phyloP scores from a whole-genome alignment of 2,888 invertebrate species.

The Harmothoe impar region DNA sequence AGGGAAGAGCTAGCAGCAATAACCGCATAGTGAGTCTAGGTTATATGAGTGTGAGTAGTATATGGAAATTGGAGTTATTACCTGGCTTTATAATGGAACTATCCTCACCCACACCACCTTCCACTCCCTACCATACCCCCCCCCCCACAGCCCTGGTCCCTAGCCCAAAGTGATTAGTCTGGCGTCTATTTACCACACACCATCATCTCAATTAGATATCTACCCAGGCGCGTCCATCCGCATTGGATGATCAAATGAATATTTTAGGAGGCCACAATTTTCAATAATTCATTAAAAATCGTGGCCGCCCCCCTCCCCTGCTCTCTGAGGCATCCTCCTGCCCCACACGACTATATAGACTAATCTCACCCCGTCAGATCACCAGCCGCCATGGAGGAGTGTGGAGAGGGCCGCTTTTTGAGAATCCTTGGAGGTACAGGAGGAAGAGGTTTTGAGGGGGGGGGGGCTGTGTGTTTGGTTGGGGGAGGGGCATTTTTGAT shows the following conservation, averaged over 20 bases:
- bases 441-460: too few relatives aligned
- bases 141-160: neutral
- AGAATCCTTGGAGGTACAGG: too few relatives aligned
- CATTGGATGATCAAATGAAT: constrained; percentile 36
- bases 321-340: constrained; percentile 12
- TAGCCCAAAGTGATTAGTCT: neutral
- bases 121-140: neutral
- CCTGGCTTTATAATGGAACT: too few relatives aligned
- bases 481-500: too few relatives aligned
- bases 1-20: too few relatives aligned
- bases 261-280: neutral
- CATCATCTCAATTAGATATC: constrained; percentile 20
- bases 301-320: neutral
- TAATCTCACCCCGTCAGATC: neutral
- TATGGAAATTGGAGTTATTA: too few relatives aligned
- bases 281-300: constrained; percentile 45
- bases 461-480: too few relatives aligned
- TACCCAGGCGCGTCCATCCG: neutral
- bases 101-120: too few relatives aligned
- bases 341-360: neutral
- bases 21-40: too few relatives aligned
- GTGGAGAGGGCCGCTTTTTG: neutral
- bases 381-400: neutral
- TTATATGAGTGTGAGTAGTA: too few relatives aligned
- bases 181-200: neutral